These are phyloP conservation scores for Melanargia galathea DNA, from an alignment of 2,888 invertebrate genomes.

Conservation along the genomic window DNA sequence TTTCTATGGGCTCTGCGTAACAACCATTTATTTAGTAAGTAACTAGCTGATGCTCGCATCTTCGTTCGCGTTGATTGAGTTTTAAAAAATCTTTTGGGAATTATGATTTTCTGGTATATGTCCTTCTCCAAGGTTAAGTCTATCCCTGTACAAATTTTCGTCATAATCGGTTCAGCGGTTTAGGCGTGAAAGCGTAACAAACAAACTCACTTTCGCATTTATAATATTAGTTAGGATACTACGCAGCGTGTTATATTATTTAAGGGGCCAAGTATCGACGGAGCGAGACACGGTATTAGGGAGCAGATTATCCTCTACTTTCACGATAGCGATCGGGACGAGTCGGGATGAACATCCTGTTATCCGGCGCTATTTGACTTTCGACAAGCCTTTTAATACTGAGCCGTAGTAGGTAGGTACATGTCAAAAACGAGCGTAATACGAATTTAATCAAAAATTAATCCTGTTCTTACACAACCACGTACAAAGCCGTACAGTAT, in stretches of 20 bases:
- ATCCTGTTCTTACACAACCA: constrained; percentile 33
- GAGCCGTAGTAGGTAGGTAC: no score
- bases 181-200: no score
- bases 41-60: no score
- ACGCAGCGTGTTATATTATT: background rate
- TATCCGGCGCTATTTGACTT: constrained; percentile 24
- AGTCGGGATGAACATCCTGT: constrained; percentile 18
- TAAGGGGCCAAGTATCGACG: constrained; percentile 8
- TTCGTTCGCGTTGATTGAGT: no score
- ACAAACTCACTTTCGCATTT: no score
- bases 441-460: constrained; percentile 39
- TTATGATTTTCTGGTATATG: no score
- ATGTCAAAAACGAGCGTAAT: constrained; percentile 32
- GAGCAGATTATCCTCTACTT: constrained; percentile 12
- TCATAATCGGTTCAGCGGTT: no score
- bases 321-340: constrained; percentile 8
- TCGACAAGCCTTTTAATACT: constrained; percentile 29
- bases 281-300: constrained; percentile 9
- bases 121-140: no score
- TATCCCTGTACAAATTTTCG: no score
- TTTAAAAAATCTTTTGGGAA: no score
- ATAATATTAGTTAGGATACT: background rate
- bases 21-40: no score
- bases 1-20: no score
- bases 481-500: constrained; percentile 34